Evolutionary conservation across 2,797 vertebrate species (phyloP).

Genomic region (Pampus argenteus): DNA sequence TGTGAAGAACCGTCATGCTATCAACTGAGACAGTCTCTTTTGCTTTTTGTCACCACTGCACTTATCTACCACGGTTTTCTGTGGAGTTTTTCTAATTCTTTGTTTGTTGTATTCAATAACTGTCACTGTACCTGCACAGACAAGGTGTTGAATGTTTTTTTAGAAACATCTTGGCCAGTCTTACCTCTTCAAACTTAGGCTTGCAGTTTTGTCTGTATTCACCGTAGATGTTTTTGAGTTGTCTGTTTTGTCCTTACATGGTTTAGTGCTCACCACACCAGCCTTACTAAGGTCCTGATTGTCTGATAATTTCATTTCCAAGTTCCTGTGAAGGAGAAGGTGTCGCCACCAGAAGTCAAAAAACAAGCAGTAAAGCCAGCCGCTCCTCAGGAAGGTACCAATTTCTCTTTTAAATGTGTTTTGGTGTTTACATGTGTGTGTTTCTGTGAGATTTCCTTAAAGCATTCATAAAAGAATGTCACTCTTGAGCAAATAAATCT

Average conservation of each 20-base stretch:
- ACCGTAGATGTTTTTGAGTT: constrained; percentile 21
- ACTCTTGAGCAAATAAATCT: constrained; percentile 42
- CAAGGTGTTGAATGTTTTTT: background rate
- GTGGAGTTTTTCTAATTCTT: constrained; percentile 13
- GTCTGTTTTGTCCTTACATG: constrained; percentile 42
- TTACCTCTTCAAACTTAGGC: constrained; percentile 10
- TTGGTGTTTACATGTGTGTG: constrained; percentile 17
- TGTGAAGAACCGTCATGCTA: constrained; percentile 12
- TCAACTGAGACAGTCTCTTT: constrained; percentile 30
- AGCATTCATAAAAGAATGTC: constrained; percentile 62
- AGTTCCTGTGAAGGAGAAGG: constrained; percentile 72
- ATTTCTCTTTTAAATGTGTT: constrained; percentile 19
- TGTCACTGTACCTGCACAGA: constrained; percentile 8
- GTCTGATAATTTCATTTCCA: constrained; percentile 65
- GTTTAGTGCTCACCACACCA: constrained; percentile 23
- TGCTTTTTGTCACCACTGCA: constrained; percentile 30
- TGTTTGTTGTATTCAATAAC: constrained; percentile 29
- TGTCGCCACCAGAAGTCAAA: constrained; percentile 39
- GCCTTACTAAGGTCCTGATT: constrained; percentile 51
- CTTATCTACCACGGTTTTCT: constrained; percentile 3
- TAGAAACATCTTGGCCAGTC: background rate
- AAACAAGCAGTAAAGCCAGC: constrained; percentile 54
- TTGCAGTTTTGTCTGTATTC: constrained; percentile 24
- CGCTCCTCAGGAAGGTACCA: constrained; percentile 71
- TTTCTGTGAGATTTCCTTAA: constrained; percentile 24